Conservation (phyloP, 2,113 vertebrate genomes). For the Neolamprologus tretocephalus region DNA sequence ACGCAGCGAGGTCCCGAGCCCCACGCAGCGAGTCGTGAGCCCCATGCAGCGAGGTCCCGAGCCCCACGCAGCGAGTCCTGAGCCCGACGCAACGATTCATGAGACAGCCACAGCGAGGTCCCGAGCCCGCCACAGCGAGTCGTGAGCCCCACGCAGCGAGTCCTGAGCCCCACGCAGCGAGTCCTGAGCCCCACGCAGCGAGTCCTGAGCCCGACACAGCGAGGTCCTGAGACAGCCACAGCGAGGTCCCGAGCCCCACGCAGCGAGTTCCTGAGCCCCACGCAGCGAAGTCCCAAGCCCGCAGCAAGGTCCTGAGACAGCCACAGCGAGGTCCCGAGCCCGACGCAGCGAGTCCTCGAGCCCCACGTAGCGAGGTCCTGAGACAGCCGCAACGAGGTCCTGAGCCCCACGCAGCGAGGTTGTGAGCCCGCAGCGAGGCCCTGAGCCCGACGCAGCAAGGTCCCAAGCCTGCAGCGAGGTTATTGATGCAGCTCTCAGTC, state of each 20-base stretch:
- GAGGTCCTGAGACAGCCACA: no score
- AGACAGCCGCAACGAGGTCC: rapidly evolving
- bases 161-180: rapidly evolving
- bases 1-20: rapidly evolving
- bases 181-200: no score
- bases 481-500: background rate
- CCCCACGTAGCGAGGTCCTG: rapidly evolving
- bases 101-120: no score
- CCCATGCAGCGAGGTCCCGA: rapidly evolving
- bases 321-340: no score
- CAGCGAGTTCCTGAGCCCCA: rapidly evolving
- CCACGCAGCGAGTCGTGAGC: rapidly evolving
- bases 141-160: no score
- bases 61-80: rapidly evolving
- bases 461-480: rapidly evolving
- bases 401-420: rapidly evolving
- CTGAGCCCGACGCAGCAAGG: rapidly evolving
- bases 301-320: no score
- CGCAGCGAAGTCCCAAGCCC: no score
- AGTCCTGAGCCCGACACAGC: no score
- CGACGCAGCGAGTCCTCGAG: rapidly evolving
- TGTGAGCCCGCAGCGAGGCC: rapidly evolving
- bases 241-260: no score
- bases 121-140: no score
- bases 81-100: no score